A percentile compares a stretch with the other conserved stretches of the same genome.
Evolutionary conservation across 2,888 invertebrate species (phyloP).

Genomic region (Athrips mouffetella): DNA sequence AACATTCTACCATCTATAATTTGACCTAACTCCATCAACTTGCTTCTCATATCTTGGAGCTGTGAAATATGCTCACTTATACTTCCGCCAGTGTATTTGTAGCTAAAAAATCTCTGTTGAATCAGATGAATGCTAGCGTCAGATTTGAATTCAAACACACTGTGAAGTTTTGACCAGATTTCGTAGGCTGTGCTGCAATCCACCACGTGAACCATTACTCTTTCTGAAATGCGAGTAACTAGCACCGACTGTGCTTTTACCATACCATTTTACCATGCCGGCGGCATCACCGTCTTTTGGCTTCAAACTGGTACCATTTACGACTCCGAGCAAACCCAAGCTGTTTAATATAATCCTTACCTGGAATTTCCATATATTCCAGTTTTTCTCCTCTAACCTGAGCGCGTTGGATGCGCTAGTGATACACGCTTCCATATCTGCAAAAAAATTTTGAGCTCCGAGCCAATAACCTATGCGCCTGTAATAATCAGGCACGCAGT

Average conservation of each 20-base stretch:
- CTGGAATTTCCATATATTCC: constrained; percentile 13
- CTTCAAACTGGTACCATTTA: background rate
- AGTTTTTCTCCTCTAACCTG: constrained; percentile 4
- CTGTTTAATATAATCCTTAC: background rate
- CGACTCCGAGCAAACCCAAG: constrained; percentile 3
- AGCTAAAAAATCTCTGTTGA: constrained; percentile 11
- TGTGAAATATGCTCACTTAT: constrained; percentile 5
- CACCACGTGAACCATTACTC: constrained; percentile 6
- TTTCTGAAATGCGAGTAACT: constrained; percentile 4
- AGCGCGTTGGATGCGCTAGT: background rate
- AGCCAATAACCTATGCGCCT: constrained; percentile 1
- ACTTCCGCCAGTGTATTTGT: background rate
- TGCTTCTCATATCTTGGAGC: background rate
- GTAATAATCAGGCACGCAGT: too few species aligned
- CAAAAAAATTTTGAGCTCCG: background rate
- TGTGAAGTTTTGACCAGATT: constrained; percentile 10
- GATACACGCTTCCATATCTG: background rate
- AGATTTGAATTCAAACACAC: constrained; percentile 8
- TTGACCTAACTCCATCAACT: background rate
- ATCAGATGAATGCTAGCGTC: background rate
- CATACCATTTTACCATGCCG: background rate
- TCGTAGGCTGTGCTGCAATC: constrained; percentile 5
- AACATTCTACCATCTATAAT: constrained; percentile 3
- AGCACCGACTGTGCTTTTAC: constrained; percentile 7
- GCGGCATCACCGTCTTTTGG: background rate